Conservation (phyloP, 2,797 vertebrate species). For the Scomberomorus guttatus region DNA sequence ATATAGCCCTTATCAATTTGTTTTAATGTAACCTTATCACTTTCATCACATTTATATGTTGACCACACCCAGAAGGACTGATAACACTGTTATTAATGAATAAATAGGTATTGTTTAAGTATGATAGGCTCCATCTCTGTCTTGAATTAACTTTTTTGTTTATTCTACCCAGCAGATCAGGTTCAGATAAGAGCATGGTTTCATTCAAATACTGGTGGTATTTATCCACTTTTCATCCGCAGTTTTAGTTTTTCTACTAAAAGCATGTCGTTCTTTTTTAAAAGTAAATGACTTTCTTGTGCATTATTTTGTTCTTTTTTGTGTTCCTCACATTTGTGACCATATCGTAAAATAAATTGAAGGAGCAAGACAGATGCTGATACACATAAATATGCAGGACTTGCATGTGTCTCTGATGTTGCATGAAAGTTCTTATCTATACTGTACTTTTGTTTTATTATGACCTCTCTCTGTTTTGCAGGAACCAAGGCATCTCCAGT, state of each 20-base stretch:
- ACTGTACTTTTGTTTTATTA: slow-evolving; percentile 10
- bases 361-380: not conserved
- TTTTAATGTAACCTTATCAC: slow-evolving; percentile 64
- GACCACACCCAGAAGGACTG: slow-evolving; percentile 52
- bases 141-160: slow-evolving; percentile 4
- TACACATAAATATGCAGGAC: not conserved
- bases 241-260: not conserved
- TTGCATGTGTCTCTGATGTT: slow-evolving; percentile 9
- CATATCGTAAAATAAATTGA: not conserved
- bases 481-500: slow-evolving; percentile 98
- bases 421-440: not conserved
- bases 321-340: not conserved
- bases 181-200: not conserved
- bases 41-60: slow-evolving; percentile 51
- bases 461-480: slow-evolving; percentile 70
- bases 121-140: not conserved
- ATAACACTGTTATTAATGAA: slow-evolving; percentile 47
- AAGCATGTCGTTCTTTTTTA: not conserved
- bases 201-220: not conserved
- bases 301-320: not conserved
- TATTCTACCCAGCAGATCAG: not conserved
- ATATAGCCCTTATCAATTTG: slow-evolving; percentile 53
- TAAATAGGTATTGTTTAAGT: slow-evolving; percentile 24
- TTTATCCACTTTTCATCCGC: not conserved
- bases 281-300: not conserved